Base-by-base conservation (phyloP, 2,888 invertebrate species). In the Nasonovia ribisnigri region DNA sequence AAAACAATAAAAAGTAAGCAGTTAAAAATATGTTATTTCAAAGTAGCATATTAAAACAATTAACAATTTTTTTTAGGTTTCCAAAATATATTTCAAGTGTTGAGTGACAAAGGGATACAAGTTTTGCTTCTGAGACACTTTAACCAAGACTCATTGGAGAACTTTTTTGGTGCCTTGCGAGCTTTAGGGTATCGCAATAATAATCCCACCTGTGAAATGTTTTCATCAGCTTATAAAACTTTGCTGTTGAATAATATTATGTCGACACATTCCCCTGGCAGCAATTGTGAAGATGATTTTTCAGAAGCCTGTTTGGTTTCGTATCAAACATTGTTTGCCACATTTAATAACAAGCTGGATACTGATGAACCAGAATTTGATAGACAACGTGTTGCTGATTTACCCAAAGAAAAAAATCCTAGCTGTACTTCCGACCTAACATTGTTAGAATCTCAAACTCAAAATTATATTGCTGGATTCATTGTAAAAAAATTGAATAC, bases 111-210 rank as follows among this genome's bases (percentile, higher is more conserved):
- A 20, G 84, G 84, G 36, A 84, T 84, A 84, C 11, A 84, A 20
- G 24, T 84, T 84, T 42, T 84, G 29, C 46, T 87, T 16, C 48
- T 43, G 36, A 43, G 87, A 48, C 29, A 87, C 8, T 87, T 87
- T 6, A 91, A 92, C 36, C 89, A 93, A 48, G 93, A 93, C 46
- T 46, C 93, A 42, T n/a, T 88, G 16, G 89, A 93, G 77, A 42
- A 84, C 43, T 89, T 89, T 24, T 93, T 93, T 89, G 89, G 93
- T 43, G 42, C 84, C 0, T 84, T 84, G 24, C 42, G 88, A 36
- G 88, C 88, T 46, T 11, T 77, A 48, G 60, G 93, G 11, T 43
- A 36, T 43, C 26, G 93, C 24, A 88, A 89, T 48, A 60, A 88
- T 29, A 93, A 93, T 42, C 89, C 93, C 26, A 67, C 93, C 6